Percentiles rank a stretch among this genome's conserved stretches.
These are phyloP conservation scores for Tetrax tetrax DNA, from an alignment of 2,113 vertebrate genomes.

Conservation along the genomic window DNA sequence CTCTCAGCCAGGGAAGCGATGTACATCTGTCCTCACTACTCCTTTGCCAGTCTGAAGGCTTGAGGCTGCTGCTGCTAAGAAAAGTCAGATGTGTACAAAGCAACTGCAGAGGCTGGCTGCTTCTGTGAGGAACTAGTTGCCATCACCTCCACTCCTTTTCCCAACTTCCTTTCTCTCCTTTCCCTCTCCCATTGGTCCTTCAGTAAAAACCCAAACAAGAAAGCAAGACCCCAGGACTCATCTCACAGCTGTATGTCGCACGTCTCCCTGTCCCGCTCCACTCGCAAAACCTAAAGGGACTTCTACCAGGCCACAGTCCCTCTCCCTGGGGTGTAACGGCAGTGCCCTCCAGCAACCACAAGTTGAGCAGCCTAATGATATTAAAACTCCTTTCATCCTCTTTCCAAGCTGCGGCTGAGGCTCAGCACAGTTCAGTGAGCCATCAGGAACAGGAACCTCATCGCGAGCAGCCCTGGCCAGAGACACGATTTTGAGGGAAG, in stretches of 20 bases:
- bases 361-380: background rate
- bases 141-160: background rate
- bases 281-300: background rate
- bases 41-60: background rate
- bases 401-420: background rate
- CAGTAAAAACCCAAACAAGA: background rate
- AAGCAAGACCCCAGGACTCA: background rate
- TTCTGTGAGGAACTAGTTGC: background rate
- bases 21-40: background rate
- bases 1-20: background rate
- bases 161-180: background rate
- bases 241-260: background rate
- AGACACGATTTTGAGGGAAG: background rate
- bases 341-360: background rate
- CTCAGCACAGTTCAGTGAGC: background rate
- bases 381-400: background rate
- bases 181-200: background rate
- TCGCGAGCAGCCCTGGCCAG: background rate
- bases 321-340: background rate
- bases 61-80: background rate
- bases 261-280: background rate
- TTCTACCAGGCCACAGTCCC: background rate
- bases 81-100: background rate
- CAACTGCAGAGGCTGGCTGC: background rate
- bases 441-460: background rate